phyloP scores from a whole-genome alignment of 2,888 invertebrate genomes.

The Philaethria dido region DNA sequence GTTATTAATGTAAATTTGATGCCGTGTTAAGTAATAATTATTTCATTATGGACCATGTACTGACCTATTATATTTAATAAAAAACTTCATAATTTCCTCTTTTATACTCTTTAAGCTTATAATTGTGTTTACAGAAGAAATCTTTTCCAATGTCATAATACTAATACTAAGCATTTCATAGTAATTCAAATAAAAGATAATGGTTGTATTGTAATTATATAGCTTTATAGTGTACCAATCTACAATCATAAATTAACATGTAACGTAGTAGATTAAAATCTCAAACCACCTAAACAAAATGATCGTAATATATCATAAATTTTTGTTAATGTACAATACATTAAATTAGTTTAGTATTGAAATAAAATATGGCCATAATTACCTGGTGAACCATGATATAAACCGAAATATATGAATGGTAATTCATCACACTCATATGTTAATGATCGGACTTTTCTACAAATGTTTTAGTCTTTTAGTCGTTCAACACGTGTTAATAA shows the following conservation, averaged over 20 bases:
- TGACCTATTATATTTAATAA: neutral
- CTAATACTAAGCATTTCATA: neutral
- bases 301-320: conserved; percentile 34
- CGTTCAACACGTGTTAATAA: conserved; percentile 82
- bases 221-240: conserved; percentile 11
- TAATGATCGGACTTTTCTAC: conserved; percentile 77
- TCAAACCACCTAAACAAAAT: conserved; percentile 30
- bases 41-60: conserved; percentile 24
- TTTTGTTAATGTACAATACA: conserved; percentile 36
- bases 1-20: conserved; percentile 78
- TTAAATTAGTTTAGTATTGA: conserved; percentile 41
- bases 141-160: neutral
- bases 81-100: neutral
- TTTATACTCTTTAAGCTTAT: neutral
- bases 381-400: conserved; percentile 53
- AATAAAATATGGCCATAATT: conserved; percentile 52
- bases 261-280: conserved; percentile 35
- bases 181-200: conserved; percentile 7
- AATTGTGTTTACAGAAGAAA: neutral
- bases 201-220: neutral
- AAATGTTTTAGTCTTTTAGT: conserved; percentile 77
- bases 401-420: conserved; percentile 50
- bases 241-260: conserved; percentile 21
- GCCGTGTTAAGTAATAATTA: conserved; percentile 56
- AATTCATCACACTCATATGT: conserved; percentile 65